Percentiles rank a stretch among this genome's conserved stretches.
phyloP scores from a whole-genome alignment of 35 echinoderm and acorn worm genomes.

The Chiridota heheva region DNA sequence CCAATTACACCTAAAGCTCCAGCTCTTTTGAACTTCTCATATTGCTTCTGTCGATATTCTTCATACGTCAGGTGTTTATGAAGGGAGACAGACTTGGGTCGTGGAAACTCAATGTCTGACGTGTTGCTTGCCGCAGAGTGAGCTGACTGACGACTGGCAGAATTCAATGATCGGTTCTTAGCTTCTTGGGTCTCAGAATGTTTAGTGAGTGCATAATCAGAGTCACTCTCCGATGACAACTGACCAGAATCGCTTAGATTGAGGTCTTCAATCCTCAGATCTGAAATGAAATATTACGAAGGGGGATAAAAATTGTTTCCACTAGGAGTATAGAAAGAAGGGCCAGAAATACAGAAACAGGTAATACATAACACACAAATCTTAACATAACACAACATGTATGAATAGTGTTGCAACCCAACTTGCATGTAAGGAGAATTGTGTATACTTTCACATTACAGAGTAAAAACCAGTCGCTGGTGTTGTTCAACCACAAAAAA shows the following conservation, averaged over 20 bases:
- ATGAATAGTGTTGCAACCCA: too few relatives aligned
- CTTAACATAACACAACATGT: too few relatives aligned
- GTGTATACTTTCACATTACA: too few relatives aligned
- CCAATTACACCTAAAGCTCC: slow-evolving; percentile 87
- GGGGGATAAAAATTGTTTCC: too few relatives aligned
- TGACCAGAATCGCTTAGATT: slow-evolving; percentile 66
- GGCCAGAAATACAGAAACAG: too few relatives aligned
- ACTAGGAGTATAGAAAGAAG: too few relatives aligned
- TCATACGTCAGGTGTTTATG: slow-evolving; percentile 91
- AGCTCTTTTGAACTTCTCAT: slow-evolving; percentile 95
- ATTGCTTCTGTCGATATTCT: slow-evolving; percentile 88
- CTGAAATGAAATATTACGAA: slow-evolving; percentile 3
- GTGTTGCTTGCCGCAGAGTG: slow-evolving; percentile 55
- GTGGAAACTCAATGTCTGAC: slow-evolving; percentile 83
- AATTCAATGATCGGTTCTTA: slow-evolving; percentile 17
- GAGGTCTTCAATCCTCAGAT: slow-evolving; percentile 74
- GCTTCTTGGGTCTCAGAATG: slow-evolving; percentile 2
- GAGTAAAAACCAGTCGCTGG: too few relatives aligned
- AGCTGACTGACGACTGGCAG: slow-evolving; percentile 51
- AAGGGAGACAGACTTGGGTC: slow-evolving; percentile 84
- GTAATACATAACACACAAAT: too few relatives aligned
- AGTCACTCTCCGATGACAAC: slow-evolving; percentile 67
- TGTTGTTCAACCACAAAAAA: too few relatives aligned
- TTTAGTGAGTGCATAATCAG: slow-evolving; percentile 46
- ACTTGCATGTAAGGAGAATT: too few relatives aligned